Conservation (phyloP, 2,888 invertebrate genomes). For the Drosophila histrio region DNA sequence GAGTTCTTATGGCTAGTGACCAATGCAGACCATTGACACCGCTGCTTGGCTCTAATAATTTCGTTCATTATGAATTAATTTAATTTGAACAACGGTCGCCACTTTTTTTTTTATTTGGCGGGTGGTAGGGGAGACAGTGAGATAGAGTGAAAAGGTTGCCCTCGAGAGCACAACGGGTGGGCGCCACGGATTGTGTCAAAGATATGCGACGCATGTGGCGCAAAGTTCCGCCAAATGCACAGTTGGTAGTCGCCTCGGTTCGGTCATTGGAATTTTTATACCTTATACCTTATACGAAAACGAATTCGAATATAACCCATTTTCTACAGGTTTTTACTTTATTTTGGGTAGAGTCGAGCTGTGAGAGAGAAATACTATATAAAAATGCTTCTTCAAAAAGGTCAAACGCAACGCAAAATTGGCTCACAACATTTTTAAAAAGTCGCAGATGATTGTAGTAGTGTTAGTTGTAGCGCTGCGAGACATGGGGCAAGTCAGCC, state of each 20-base stretch:
- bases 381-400: conserved; percentile 55
- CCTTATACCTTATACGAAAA: conserved; percentile 30
- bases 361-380: conserved; percentile 9
- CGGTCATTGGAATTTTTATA: conserved; percentile 56
- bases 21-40: conserved; percentile 38
- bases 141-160: conserved; percentile 70
- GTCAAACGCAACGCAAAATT: conserved; percentile 74
- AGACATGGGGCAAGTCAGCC: conserved; percentile 24
- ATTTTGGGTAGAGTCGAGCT: not conserved
- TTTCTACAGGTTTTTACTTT: conserved; percentile 54
- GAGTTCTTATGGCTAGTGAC: conserved; percentile 4
- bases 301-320: conserved; percentile 52
- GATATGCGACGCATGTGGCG: conserved; percentile 78
- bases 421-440: conserved; percentile 49
- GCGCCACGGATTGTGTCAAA: conserved; percentile 79
- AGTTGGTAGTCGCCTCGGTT: conserved; percentile 65
- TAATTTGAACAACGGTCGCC: conserved; percentile 60
- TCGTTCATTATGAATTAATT: conserved; percentile 77
- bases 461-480: not conserved
- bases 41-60: conserved; percentile 71
- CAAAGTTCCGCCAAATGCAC: conserved; percentile 79
- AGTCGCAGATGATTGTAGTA: conserved; percentile 2
- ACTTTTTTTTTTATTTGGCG: conserved; percentile 28
- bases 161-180: conserved; percentile 75
- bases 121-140: not conserved